Conservation (phyloP, 1,140 invertebrate species). For the Eumeta japonica region DNA sequence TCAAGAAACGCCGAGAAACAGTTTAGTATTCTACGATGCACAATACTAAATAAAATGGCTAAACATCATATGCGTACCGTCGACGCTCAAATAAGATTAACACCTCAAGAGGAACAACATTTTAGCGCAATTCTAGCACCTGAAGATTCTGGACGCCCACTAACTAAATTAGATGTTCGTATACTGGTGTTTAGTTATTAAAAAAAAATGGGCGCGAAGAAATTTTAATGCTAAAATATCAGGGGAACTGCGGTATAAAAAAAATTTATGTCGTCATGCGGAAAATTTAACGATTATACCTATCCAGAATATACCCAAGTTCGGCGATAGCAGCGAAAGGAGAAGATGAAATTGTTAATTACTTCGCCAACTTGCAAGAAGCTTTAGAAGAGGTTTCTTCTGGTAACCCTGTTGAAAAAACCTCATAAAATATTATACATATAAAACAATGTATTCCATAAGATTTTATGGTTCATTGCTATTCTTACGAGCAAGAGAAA, state of each 20-base stretch:
- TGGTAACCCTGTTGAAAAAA: not conserved
- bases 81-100: not conserved
- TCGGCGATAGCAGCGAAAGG: not conserved
- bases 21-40: not conserved
- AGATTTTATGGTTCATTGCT: no score
- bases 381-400: not conserved
- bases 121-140: not conserved
- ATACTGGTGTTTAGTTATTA: not conserved
- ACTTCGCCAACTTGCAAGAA: not conserved
- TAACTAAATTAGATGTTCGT: not conserved
- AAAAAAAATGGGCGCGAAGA: constrained; percentile 1
- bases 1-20: not conserved
- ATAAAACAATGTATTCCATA: no score
- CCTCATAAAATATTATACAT: no score
- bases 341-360: not conserved
- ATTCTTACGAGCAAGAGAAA: no score
- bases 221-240: not conserved
- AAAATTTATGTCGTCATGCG: not conserved
- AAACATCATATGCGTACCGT: not conserved
- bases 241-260: not conserved
- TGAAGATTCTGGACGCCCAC: not conserved
- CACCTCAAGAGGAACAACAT: not conserved
- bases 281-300: not conserved
- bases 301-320: not conserved
- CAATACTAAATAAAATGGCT: not conserved